Conservation (phyloP, 2,113 vertebrate species). For the Misgurnus anguillicaudatus region DNA sequence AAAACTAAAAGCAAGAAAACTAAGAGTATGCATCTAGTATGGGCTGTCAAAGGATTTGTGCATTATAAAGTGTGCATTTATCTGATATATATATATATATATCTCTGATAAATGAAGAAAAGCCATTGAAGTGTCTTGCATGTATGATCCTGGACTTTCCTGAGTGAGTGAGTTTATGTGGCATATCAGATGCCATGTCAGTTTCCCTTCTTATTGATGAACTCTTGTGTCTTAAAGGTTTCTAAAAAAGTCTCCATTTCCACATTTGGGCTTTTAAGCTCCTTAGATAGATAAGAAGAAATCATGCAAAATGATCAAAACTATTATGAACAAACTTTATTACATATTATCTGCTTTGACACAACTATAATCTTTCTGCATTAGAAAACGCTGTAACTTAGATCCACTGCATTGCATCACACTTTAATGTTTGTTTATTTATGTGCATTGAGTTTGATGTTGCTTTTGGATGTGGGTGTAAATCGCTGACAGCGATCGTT, state of each 20-base stretch:
- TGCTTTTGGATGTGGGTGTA: background rate
- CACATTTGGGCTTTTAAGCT: background rate
- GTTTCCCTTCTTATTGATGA: background rate
- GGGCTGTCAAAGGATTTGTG: too few species aligned
- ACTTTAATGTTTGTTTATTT: too few species aligned
- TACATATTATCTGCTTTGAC: background rate
- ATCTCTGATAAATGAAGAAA: background rate
- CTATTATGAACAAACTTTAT: background rate
- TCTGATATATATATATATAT: background rate
- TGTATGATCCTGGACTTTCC: background rate
- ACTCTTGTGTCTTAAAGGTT: background rate
- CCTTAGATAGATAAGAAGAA: background rate
- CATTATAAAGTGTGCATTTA: background rate
- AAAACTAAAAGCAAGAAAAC: background rate
- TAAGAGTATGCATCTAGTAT: too few species aligned
- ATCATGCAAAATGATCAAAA: background rate
- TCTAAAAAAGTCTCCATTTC: background rate
- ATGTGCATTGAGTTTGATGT: background rate
- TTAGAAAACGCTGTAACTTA: background rate
- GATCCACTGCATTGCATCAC: background rate
- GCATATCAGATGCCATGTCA: background rate
- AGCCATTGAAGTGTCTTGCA: background rate
- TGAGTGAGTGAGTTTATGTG: background rate
- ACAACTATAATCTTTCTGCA: background rate
- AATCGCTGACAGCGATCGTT: background rate